These are phyloP conservation scores for Drosophila setifemur DNA, from an alignment of 1,140 invertebrate species.

Conservation along the genomic window DNA sequence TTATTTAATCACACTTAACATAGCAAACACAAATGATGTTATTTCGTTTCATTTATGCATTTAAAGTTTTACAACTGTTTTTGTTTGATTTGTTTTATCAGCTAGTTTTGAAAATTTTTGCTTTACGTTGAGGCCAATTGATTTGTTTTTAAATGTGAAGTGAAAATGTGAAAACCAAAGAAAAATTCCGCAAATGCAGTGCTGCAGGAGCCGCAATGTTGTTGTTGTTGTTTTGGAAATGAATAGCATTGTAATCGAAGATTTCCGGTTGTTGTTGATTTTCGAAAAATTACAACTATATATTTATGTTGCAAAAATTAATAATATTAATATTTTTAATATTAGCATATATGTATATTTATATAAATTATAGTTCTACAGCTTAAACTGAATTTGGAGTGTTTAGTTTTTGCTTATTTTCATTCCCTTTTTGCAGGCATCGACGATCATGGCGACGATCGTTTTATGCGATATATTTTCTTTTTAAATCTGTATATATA, in stretches of 20 bases:
- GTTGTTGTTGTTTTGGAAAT: slow-evolving; percentile 13
- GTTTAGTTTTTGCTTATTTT: slow-evolving; percentile 61
- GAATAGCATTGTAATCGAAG: slow-evolving; percentile 27
- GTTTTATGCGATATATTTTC: slow-evolving; percentile 58
- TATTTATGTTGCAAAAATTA: slow-evolving; percentile 78
- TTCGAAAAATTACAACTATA: slow-evolving; percentile 69
- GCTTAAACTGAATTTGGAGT: slow-evolving; percentile 80
- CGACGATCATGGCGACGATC: slow-evolving; percentile 26
- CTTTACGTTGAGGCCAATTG: slow-evolving; percentile 27
- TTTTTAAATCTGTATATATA: slow-evolving; percentile 57
- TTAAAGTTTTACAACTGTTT: slow-evolving; percentile 72
- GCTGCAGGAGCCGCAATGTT: slow-evolving; percentile 43
- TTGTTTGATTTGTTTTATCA: slow-evolving; percentile 48
- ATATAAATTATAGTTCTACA: slow-evolving; percentile 80
- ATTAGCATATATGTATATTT: slow-evolving; percentile 79
- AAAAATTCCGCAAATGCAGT: slow-evolving; percentile 22
- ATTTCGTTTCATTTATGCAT: slow-evolving; percentile 60
- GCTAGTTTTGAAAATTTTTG: slow-evolving; percentile 39
- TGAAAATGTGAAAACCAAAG: slow-evolving; percentile 40
- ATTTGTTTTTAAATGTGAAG: slow-evolving; percentile 24
- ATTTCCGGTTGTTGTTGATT: slow-evolving; percentile 28
- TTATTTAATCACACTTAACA: slow-evolving; percentile 79
- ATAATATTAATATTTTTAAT: slow-evolving; percentile 81
- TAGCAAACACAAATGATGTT: slow-evolving; percentile 65
- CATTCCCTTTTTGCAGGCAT: slow-evolving; percentile 36